A percentile compares a stretch with the other conserved stretches of the same genome.
Conservation (phyloP, 1,140 invertebrate genomes). For the Lepidurus arcticus region DNA sequence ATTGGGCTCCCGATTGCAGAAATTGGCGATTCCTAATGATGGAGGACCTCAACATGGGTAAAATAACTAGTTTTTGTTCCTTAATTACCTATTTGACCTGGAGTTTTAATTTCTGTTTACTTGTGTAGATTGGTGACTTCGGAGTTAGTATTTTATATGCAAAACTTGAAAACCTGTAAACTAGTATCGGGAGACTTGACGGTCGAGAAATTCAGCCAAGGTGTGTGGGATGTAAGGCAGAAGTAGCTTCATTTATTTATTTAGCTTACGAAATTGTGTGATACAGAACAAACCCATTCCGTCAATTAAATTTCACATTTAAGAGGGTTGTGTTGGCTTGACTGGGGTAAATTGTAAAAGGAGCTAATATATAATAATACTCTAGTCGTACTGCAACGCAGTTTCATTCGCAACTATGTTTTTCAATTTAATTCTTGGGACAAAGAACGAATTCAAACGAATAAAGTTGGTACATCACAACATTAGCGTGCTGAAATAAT, state of each 20-base stretch:
- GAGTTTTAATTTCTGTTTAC: slow-evolving; percentile 36
- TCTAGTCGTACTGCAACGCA: neutral
- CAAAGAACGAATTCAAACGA: too few relatives aligned
- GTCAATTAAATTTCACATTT: neutral
- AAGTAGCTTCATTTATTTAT: neutral
- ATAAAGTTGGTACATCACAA: too few relatives aligned
- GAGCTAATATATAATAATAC: neutral
- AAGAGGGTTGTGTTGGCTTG: neutral
- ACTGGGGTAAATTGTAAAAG: neutral
- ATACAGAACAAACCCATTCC: slow-evolving; percentile 19
- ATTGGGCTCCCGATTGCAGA: slow-evolving; percentile 71
- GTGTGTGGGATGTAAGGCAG: slow-evolving; percentile 26
- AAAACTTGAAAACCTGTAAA: slow-evolving; percentile 79
- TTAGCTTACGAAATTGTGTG: neutral
- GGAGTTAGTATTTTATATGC: slow-evolving; percentile 91
- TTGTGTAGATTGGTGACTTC: slow-evolving; percentile 74
- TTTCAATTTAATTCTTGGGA: too few relatives aligned
- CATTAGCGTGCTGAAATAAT: too few relatives aligned
- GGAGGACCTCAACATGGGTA: slow-evolving; percentile 91
- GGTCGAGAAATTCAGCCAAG: slow-evolving; percentile 33
- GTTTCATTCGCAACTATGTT: too few relatives aligned
- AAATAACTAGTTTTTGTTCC: slow-evolving; percentile 38
- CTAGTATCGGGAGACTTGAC: slow-evolving; percentile 63
- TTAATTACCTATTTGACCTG: slow-evolving; percentile 10
- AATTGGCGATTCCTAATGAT: slow-evolving; percentile 86